Evolutionary conservation across 2,888 invertebrate genomes (phyloP).

Genomic region (Cinara cedri): DNA sequence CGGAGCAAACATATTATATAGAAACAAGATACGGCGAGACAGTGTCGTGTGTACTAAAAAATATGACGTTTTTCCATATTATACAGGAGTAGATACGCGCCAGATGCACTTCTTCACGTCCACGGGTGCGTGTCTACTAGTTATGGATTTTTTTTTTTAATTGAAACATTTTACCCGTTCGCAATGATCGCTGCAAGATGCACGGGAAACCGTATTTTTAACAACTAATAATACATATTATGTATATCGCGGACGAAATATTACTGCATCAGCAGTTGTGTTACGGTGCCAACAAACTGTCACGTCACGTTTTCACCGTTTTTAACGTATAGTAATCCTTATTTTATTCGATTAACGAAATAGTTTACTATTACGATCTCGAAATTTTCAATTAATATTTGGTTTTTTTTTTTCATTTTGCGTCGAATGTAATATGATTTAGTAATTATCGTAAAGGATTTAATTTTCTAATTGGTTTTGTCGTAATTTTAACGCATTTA

Average conservation of each 20-base stretch:
- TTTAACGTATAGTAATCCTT: not conserved
- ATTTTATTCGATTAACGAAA: not conserved
- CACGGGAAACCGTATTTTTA: constrained; percentile 17
- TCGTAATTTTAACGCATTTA: no score
- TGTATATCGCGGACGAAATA: not conserved
- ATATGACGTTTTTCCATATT: constrained; percentile 56
- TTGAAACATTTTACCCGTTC: constrained; percentile 44
- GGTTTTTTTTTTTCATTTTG: not conserved
- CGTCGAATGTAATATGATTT: no score
- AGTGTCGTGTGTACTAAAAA: constrained; percentile 50
- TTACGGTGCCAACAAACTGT: constrained; percentile 20
- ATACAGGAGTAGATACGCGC: constrained; percentile 13
- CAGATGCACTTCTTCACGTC: constrained; percentile 52
- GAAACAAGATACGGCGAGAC: constrained; percentile 48
- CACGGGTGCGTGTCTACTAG: constrained; percentile 45
- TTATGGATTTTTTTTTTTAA: constrained; percentile 47
- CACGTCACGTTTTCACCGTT: constrained; percentile 2
- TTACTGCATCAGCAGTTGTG: not conserved
- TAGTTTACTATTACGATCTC: not conserved
- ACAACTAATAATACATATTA: constrained; percentile 38
- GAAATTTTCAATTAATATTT: not conserved
- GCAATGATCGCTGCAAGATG: constrained; percentile 43
- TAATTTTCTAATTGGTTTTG: no score
- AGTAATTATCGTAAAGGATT: no score
- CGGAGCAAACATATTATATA: not conserved